Evolutionary conservation across 2,888 invertebrate genomes (phyloP), one percentile per base, ranked within the genome.

Genomic region (Tanypteryx hageni): DNA sequence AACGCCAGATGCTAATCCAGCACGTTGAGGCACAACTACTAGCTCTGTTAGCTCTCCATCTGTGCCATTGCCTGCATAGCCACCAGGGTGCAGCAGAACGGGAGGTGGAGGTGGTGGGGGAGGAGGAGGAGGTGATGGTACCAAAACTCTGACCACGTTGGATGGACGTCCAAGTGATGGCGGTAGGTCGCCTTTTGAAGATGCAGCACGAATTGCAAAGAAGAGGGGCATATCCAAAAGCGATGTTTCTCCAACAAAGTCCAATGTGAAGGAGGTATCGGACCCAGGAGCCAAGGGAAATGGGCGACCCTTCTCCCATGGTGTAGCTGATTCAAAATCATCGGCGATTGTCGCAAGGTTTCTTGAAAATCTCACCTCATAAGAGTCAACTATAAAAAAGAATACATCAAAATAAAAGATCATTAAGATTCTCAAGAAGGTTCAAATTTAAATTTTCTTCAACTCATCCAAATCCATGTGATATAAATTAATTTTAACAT

Each of bases 141-240:
- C 95, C 92, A 95, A 94, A 9, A 96, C 95, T 27, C 95, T 94
- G 1, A 96, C 96, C 94, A 96, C 96, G 94, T 96, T 96, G 3
- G 96, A 96, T 59, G 94, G 86, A 5, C 92, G 92, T 14, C 94
- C 94, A 0, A 95, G 95, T 11, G 96, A 95, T 0, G 95, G 94
- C n/a, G 94, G 93, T 0, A 94, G 93, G 92, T 94, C 94, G 9
- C 94, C 94, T 61, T 95, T 93, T 92, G 95, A 95, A 5, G 95
- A 95, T 93, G 95, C 95, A 0, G 96, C 95, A 61, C 96, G 95
- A 4, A 96, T 94, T 8, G 96, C 96, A 93, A 96, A 95, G 94
- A 95, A 96, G 92, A 96, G 94, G 1, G 96, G 95, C 93, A 95
- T 95, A 92, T 96, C 96, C 64, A 96, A 93, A 5, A 96, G 94